These are phyloP conservation scores for Pseudoatta argentina DNA, from an alignment of 1,140 invertebrate species.

Conservation along the genomic window DNA sequence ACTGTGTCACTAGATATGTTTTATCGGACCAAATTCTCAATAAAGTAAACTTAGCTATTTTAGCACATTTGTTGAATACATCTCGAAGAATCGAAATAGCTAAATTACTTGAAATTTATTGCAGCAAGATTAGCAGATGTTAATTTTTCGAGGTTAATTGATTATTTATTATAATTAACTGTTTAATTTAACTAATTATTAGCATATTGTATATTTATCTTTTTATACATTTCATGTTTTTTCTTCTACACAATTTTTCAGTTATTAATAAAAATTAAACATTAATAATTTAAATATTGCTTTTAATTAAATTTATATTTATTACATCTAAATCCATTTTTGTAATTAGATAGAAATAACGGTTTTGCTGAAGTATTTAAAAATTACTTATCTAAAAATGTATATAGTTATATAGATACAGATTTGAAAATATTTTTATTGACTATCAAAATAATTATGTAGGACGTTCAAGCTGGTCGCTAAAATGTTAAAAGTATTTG, in stretches of 20 bases:
- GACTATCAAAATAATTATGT: no score
- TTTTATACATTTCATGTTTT: neutral
- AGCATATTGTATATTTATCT: neutral
- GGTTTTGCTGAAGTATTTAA: no score
- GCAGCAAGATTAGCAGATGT: neutral
- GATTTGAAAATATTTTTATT: no score
- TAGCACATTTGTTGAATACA: neutral
- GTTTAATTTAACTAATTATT: neutral
- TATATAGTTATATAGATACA: no score
- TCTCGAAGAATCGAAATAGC: neutral
- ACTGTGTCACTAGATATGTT: neutral
- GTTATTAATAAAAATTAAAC: constrained; percentile 12
- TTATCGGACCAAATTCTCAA: constrained; percentile 14
- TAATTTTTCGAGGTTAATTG: neutral
- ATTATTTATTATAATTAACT: neutral
- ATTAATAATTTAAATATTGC: neutral
- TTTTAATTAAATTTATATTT: constrained; percentile 4
- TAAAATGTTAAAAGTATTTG: no score
- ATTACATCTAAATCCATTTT: neutral
- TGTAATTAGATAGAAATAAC: neutral
- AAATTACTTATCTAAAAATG: no score
- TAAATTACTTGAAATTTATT: constrained; percentile 1
- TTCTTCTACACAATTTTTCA: neutral
- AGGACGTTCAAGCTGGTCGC: no score
- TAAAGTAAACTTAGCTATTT: constrained; percentile 27